These are phyloP conservation scores for Menidia menidia DNA, from an alignment of 2,797 vertebrate species.

Conservation along the genomic window DNA sequence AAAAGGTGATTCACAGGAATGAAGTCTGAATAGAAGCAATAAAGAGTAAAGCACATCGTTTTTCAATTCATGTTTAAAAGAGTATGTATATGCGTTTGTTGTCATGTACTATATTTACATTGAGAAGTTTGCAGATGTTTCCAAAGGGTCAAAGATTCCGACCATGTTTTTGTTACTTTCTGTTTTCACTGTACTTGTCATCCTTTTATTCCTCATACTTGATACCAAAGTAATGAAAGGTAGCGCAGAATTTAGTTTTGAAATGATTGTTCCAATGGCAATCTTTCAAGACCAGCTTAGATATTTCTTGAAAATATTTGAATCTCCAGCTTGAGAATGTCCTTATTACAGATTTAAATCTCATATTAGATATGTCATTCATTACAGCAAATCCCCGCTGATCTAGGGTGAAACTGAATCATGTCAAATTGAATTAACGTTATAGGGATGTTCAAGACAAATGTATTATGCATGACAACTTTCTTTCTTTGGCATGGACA, in stretches of 20 bases:
- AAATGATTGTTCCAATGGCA: constrained; percentile 32
- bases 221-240: constrained; percentile 68
- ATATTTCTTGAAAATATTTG: constrained; percentile 8
- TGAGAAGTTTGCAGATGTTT: constrained; percentile 19
- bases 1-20: constrained; percentile 32
- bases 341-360: constrained; percentile 11
- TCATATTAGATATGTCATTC: not conserved
- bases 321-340: constrained; percentile 13
- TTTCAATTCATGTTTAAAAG: constrained; percentile 11
- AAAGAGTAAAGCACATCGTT: constrained; percentile 54
- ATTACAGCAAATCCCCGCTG: constrained; percentile 3
- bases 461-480: constrained; percentile 47
- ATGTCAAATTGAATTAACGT: constrained; percentile 20
- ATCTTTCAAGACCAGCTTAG: constrained; percentile 39
- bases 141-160: not conserved
- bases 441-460: constrained; percentile 45
- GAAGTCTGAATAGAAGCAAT: constrained; percentile 66
- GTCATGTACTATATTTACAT: constrained; percentile 21
- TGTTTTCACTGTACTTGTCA: constrained; percentile 41
- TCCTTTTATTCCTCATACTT: constrained; percentile 44
- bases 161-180: constrained; percentile 4
- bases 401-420: constrained; percentile 18
- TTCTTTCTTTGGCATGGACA: constrained; percentile 41
- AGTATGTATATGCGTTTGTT: constrained; percentile 7
- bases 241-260: constrained; percentile 37